Evolutionary conservation across 1,140 invertebrate genomes (phyloP).

Genomic region (Sarcophaga bullata): DNA sequence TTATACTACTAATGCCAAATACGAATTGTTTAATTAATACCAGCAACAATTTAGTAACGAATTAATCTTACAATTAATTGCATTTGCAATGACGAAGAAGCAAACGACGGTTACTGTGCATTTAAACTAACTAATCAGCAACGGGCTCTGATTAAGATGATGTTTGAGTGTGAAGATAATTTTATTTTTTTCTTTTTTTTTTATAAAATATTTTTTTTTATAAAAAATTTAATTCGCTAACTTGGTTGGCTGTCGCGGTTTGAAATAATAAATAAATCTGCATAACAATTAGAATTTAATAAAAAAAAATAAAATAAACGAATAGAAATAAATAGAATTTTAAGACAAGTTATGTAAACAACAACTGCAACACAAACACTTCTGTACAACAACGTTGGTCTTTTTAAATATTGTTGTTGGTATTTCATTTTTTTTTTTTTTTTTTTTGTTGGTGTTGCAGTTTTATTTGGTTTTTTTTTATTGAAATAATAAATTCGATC

Average conservation of each 20-base stretch:
- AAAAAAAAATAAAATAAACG: neutral
- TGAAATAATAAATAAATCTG: neutral
- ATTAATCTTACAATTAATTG: neutral
- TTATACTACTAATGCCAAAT: neutral
- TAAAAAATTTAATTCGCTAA: neutral
- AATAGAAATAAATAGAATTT: neutral
- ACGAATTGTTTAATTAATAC: neutral
- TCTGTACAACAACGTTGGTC: neutral
- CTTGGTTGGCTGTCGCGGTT: too few relatives aligned
- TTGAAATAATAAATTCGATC: neutral
- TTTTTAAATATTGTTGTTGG: neutral
- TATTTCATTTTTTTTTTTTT: too few relatives aligned
- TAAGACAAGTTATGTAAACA: neutral
- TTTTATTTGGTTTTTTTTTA: too few relatives aligned
- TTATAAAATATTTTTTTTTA: neutral
- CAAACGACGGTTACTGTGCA: too few relatives aligned
- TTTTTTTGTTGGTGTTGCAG: neutral
- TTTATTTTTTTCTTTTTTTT: too few relatives aligned
- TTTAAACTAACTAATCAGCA: too few relatives aligned
- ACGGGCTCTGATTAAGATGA: too few relatives aligned
- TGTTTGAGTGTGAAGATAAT: too few relatives aligned
- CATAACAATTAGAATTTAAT: neutral
- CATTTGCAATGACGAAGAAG: too few relatives aligned
- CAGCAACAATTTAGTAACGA: neutral
- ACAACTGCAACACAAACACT: neutral